Evolutionary conservation across 2,797 vertebrate species (phyloP).

Genomic region (Pelochelys cantorii): DNA sequence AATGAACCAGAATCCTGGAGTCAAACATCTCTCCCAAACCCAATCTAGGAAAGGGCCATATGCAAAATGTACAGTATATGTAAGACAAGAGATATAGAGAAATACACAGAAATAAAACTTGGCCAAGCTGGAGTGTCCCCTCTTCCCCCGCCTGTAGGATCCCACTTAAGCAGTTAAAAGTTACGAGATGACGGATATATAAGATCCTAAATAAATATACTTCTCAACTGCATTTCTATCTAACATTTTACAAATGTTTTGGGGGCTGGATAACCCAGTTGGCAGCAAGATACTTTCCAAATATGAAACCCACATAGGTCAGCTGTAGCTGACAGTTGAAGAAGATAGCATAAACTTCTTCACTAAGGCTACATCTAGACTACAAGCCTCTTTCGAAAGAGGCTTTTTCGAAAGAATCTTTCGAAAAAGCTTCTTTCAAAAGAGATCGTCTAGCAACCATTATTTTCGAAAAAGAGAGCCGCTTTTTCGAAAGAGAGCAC

Average conservation of each 20-base stretch:
- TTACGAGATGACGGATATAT: background rate
- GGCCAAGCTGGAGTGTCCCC: too few species aligned
- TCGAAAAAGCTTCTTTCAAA: too few species aligned
- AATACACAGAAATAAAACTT: background rate
- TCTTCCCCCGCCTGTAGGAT: too few species aligned
- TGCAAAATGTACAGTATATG: background rate
- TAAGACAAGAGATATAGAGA: conserved; percentile 18
- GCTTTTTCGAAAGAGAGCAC: too few species aligned
- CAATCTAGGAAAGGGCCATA: background rate
- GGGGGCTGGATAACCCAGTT: background rate
- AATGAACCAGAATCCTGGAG: background rate
- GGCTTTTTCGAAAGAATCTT: too few species aligned
- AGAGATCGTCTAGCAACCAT: too few species aligned
- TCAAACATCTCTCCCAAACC: background rate
- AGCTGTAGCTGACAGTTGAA: background rate
- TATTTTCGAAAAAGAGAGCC: too few species aligned
- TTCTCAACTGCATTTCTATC: background rate
- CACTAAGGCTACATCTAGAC: too few species aligned
- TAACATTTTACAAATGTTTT: background rate
- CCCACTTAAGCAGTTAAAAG: too few species aligned
- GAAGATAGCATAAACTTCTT: background rate
- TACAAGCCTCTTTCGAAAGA: too few species aligned
- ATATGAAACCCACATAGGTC: background rate
- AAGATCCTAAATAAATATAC: background rate
- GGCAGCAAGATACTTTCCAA: background rate